Evolutionary conservation across 2,888 invertebrate species (phyloP).

Genomic region (Romanomermis culicivorax): DNA sequence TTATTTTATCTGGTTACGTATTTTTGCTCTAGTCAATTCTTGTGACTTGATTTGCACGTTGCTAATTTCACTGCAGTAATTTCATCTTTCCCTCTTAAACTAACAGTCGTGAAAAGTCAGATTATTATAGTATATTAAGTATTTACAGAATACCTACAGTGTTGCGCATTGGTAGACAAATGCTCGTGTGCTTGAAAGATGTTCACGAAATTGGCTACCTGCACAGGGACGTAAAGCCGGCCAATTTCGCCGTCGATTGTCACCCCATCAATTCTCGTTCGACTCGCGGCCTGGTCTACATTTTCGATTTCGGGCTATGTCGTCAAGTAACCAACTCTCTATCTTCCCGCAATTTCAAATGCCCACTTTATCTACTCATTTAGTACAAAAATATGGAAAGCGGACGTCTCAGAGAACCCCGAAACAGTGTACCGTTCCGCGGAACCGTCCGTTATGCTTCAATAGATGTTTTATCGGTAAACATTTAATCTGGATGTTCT

Average conservation of each 20-base stretch:
- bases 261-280: background rate
- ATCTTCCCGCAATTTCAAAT: no score
- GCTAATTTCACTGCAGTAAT: no score
- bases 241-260: background rate
- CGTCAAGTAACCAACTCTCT: slow-evolving; percentile 6
- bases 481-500: no score
- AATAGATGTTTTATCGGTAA: background rate
- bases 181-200: background rate
- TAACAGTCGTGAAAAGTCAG: no score
- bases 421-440: slow-evolving; percentile 6
- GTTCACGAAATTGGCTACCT: background rate
- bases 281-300: slow-evolving; percentile 1
- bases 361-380: no score
- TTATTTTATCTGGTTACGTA: no score
- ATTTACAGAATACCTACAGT: background rate
- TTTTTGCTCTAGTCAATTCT: no score
- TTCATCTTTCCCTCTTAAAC: no score
- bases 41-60: no score
- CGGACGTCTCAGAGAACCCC: background rate
- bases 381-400: background rate
- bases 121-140: no score
- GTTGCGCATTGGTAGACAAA: background rate
- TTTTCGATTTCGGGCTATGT: slow-evolving; percentile 8
- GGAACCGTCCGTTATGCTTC: slow-evolving; percentile 10
- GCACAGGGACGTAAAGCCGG: background rate